These are phyloP conservation scores for Sylvia borin DNA, from an alignment of 2,797 vertebrate genomes.

Conservation along the genomic window DNA sequence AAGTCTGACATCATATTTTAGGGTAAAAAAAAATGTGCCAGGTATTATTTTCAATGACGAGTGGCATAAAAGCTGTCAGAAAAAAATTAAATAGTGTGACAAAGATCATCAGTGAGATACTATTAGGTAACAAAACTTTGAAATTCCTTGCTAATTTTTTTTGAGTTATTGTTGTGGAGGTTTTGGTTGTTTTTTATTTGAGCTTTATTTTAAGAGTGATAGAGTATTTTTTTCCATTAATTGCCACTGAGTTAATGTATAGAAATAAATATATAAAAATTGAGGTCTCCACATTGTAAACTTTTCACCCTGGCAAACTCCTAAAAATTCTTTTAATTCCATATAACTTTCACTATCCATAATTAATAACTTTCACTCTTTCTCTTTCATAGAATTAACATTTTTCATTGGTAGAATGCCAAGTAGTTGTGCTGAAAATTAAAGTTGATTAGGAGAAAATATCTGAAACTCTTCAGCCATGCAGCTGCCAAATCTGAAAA, in stretches of 20 bases:
- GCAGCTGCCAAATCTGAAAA: not conserved
- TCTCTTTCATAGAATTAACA: not conserved
- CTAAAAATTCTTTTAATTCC: not conserved
- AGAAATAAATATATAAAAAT: not conserved
- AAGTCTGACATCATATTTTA: not conserved
- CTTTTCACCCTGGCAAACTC: not conserved
- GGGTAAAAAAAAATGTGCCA: not conserved
- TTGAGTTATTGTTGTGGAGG: rapidly evolving
- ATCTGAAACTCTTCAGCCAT: not conserved
- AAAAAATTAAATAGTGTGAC: not conserved
- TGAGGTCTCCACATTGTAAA: not conserved
- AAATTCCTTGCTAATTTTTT: not conserved
- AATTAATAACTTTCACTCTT: not conserved
- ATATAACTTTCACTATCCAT: not conserved
- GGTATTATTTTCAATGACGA: not conserved
- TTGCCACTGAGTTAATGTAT: not conserved
- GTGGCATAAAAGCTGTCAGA: not conserved
- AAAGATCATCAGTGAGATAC: not conserved
- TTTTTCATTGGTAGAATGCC: not conserved
- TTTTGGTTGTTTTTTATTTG: rapidly evolving
- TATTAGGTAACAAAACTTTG: not conserved
- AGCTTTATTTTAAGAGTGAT: not conserved
- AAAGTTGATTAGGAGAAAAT: not conserved
- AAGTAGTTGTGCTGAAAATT: not conserved
- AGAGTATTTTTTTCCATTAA: not conserved